Conservation (phyloP, 1,140 invertebrate genomes). For the Aphis craccivora region DNA sequence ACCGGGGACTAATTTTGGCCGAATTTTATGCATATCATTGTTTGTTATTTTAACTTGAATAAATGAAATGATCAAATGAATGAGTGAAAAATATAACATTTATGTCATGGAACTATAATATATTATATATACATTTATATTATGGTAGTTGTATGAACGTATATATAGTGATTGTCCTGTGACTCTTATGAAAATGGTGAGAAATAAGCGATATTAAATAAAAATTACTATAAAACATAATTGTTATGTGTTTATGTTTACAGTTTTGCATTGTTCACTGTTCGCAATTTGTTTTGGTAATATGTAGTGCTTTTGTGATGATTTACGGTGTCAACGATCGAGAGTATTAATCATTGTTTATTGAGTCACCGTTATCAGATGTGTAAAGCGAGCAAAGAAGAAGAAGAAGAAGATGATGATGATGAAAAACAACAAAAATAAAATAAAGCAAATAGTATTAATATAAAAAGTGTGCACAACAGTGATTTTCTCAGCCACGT, state of each 20-base stretch:
- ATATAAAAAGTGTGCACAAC: not conserved
- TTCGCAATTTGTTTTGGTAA: conserved; percentile 42
- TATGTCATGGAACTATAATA: not conserved
- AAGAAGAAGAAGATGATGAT: conserved; percentile 7
- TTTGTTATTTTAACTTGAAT: not conserved
- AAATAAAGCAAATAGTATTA: not conserved
- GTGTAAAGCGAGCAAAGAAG: not conserved
- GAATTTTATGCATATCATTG: conserved; percentile 7
- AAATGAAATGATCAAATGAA: not conserved
- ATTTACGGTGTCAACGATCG: conserved; percentile 3
- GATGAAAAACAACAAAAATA: not conserved
- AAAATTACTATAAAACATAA: conserved; percentile 31
- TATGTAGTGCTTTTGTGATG: conserved; percentile 38
- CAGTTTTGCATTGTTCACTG: conserved; percentile 46
- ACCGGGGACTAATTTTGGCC: conserved; percentile 24
- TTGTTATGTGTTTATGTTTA: conserved; percentile 48
- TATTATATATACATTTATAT: not conserved
- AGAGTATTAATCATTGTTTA: conserved; percentile 42
- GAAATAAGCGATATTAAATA: conserved; percentile 1
- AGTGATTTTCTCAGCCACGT: conserved; percentile 10
- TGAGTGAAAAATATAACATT: not conserved
- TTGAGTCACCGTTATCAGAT: conserved; percentile 4
- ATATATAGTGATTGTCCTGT: not conserved
- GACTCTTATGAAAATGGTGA: not conserved
- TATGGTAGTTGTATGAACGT: not conserved